Evolutionary conservation across 64 coral and sea anemone genomes (phyloP).

Genomic region (Catalaphyllia jardinei): DNA sequence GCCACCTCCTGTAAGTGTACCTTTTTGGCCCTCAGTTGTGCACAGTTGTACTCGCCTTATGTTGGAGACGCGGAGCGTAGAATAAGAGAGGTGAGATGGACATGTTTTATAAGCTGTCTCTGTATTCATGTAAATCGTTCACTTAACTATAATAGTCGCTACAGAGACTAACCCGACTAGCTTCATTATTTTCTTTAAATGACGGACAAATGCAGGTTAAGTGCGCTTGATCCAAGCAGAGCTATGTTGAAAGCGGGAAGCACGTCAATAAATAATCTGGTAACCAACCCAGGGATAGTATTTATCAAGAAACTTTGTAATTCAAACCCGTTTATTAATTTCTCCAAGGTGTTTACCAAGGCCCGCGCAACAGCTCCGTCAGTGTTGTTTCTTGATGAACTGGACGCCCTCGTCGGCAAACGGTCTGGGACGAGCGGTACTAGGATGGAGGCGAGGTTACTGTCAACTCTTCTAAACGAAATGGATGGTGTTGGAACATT

Average conservation of each 20-base stretch:
- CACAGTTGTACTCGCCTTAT: slow-evolving; percentile 89
- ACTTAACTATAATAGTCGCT: too few species aligned
- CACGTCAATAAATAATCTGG: too few species aligned
- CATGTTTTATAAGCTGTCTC: background rate
- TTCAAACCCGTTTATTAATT: background rate
- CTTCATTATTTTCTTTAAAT: too few species aligned
- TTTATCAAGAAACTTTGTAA: background rate
- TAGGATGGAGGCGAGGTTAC: slow-evolving; percentile 62
- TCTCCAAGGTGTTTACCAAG: slow-evolving; percentile 82
- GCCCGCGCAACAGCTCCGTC: slow-evolving; percentile 90
- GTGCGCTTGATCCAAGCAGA: too few species aligned
- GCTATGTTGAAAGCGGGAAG: too few species aligned
- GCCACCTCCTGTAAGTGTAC: slow-evolving; percentile 85
- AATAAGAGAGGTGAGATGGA: slow-evolving; percentile 76
- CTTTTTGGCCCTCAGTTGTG: slow-evolving; percentile 93
- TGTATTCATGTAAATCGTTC: too few species aligned
- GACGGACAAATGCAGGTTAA: too few species aligned
- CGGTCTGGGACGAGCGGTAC: slow-evolving; percentile 51
- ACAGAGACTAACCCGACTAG: too few species aligned
- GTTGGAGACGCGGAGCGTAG: slow-evolving; percentile 95
- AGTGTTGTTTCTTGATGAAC: slow-evolving; percentile 90
- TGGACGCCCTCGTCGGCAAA: slow-evolving; percentile 89
- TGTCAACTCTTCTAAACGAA: slow-evolving; percentile 96
- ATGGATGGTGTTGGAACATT: slow-evolving; percentile 95
- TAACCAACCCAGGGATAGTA: too few species aligned